These are phyloP conservation scores for Elmis aenea DNA, from an alignment of 2,888 invertebrate genomes.

Conservation along the genomic window DNA sequence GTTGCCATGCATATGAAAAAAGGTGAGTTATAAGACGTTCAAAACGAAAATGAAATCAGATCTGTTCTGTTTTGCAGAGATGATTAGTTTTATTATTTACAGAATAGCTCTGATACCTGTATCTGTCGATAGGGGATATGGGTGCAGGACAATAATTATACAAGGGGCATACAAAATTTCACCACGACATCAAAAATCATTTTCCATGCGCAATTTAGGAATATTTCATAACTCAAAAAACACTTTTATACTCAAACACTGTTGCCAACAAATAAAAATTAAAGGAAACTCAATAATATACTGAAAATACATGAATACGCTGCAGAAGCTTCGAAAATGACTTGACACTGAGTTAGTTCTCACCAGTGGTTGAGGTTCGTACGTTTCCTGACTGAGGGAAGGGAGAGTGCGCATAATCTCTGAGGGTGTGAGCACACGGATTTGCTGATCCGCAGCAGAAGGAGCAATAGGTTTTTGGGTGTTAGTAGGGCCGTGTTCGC, in stretches of 20 bases:
- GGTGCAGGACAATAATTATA: no score
- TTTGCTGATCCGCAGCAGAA: conserved; percentile 67
- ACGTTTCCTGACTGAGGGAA: conserved; percentile 70
- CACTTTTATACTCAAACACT: conserved; percentile 10
- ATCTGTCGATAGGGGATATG: conserved; percentile 18
- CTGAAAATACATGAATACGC: conserved; percentile 9
- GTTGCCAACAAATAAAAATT: conserved; percentile 21
- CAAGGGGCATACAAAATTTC: no score
- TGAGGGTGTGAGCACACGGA: conserved; percentile 82
- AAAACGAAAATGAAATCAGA: conserved; percentile 22
- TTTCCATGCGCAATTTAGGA: conserved; percentile 16
- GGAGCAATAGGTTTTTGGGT: conserved; percentile 24
- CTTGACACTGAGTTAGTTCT: conserved; percentile 25
- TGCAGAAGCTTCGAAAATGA: conserved; percentile 14
- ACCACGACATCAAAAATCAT: conserved; percentile 10
- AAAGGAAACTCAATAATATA: conserved; percentile 18
- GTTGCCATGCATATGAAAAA: conserved; percentile 9
- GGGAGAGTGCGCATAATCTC: conserved; percentile 90
- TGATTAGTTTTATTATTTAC: no score
- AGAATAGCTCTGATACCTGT: conserved; percentile 27
- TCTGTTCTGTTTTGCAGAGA: conserved; percentile 27
- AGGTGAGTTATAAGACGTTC: conserved; percentile 9
- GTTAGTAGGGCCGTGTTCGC: conserved; percentile 22
- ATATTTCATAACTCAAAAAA: conserved; percentile 17
- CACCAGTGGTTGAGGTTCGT: conserved; percentile 55